Evolutionary conservation across 2,113 vertebrate genomes (phyloP).

Genomic region (Myanophis thanlyinensis): DNA sequence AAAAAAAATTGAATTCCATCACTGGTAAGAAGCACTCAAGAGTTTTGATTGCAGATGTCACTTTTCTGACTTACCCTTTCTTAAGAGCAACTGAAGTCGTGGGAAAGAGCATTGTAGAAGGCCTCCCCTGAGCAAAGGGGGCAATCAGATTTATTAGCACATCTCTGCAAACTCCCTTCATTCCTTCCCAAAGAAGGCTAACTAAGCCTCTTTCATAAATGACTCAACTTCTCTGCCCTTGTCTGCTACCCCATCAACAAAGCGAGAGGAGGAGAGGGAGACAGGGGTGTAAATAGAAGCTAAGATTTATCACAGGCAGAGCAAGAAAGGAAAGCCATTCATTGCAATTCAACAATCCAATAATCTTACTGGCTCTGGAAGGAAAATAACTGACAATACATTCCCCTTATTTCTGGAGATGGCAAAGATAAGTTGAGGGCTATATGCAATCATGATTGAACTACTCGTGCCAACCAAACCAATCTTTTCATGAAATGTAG

Average conservation of each 20-base stretch:
- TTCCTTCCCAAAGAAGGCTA: background rate
- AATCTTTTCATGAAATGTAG: background rate
- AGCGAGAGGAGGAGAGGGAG: background rate
- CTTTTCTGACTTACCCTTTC: background rate
- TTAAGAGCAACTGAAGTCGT: background rate
- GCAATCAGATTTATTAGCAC: background rate
- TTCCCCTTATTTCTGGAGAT: background rate
- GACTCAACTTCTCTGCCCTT: background rate
- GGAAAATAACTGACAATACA: background rate
- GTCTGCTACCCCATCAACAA: background rate
- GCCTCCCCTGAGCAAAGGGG: background rate
- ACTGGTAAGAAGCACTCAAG: background rate
- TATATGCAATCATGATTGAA: background rate
- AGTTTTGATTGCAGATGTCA: background rate
- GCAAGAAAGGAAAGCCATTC: background rate
- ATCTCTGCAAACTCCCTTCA: accelerated
- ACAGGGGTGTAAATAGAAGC: background rate
- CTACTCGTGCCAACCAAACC: background rate
- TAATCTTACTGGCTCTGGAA: background rate
- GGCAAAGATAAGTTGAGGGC: background rate
- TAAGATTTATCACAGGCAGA: background rate
- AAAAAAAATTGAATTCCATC: too few species aligned
- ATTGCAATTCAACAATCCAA: background rate
- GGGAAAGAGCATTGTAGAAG: background rate
- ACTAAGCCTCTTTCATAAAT: background rate